These are phyloP conservation scores for Crax fasciolata DNA, from an alignment of 2,797 vertebrate species.

Conservation along the genomic window DNA sequence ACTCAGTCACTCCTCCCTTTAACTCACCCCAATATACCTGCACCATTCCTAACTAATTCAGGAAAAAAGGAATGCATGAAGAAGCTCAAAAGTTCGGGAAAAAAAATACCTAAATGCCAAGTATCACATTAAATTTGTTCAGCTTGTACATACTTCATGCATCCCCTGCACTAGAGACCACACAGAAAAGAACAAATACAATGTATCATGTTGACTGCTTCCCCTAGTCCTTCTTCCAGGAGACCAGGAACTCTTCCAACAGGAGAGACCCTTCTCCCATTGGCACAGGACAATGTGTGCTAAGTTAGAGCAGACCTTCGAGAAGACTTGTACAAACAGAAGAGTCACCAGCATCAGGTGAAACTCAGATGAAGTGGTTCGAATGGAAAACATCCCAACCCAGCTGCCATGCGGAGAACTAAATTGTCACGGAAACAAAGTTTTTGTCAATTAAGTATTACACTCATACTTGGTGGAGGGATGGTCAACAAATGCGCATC, in stretches of 20 bases:
- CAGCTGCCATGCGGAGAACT: rapidly evolving
- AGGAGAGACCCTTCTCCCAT: background rate
- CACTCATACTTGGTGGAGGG: background rate
- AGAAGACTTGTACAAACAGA: background rate
- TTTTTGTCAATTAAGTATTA: background rate
- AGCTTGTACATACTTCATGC: background rate
- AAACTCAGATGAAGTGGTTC: background rate
- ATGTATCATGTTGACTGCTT: background rate
- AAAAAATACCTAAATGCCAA: background rate
- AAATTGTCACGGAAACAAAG: background rate
- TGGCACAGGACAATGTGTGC: rapidly evolving
- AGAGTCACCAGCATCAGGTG: background rate
- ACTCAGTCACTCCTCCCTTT: background rate
- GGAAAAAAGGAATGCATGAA: background rate
- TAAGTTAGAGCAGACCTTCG: background rate
- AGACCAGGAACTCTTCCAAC: background rate
- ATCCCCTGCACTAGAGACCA: background rate
- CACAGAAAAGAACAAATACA: background rate
- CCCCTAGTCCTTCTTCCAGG: background rate
- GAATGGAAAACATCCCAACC: background rate
- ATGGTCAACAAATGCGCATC: background rate
- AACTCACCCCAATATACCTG: background rate
- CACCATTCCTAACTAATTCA: background rate
- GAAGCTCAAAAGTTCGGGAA: background rate
- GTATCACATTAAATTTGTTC: background rate